phyloP scores from a whole-genome alignment of 2,113 vertebrate genomes.

The Tapirus terrestris region DNA sequence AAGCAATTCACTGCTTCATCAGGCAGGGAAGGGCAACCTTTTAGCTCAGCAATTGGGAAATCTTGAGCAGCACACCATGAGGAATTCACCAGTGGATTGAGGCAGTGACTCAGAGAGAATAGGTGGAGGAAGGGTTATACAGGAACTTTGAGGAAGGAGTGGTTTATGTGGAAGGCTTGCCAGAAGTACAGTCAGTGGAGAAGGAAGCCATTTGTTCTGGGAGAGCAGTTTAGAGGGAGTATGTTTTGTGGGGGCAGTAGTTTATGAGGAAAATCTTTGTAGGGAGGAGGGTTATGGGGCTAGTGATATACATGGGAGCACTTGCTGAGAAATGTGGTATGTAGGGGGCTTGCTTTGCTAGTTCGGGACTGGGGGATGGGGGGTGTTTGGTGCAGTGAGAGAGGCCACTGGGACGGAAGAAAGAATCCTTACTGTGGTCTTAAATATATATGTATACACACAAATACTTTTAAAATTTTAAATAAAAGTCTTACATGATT shows the following conservation, averaged over 20 bases:
- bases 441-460: no score
- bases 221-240: slow-evolving; percentile 28
- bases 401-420: no score
- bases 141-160: not conserved
- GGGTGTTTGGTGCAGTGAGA: no score
- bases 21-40: not conserved
- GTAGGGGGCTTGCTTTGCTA: no score
- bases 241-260: not conserved
- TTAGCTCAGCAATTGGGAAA: not conserved
- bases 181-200: not conserved
- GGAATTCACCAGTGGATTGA: not conserved
- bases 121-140: not conserved
- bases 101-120: not conserved
- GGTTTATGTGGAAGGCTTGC: not conserved
- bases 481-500: not conserved
- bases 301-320: no score
- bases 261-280: not conserved
- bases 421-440: no score
- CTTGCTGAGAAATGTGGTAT: no score
- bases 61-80: not conserved
- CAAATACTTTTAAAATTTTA: not conserved
- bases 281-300: not conserved
- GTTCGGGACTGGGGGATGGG: no score
- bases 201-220: slow-evolving; percentile 52
- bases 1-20: not conserved